These are phyloP conservation scores for Taxidea taxus DNA, from an alignment of 2,113 vertebrate species.

Conservation along the genomic window DNA sequence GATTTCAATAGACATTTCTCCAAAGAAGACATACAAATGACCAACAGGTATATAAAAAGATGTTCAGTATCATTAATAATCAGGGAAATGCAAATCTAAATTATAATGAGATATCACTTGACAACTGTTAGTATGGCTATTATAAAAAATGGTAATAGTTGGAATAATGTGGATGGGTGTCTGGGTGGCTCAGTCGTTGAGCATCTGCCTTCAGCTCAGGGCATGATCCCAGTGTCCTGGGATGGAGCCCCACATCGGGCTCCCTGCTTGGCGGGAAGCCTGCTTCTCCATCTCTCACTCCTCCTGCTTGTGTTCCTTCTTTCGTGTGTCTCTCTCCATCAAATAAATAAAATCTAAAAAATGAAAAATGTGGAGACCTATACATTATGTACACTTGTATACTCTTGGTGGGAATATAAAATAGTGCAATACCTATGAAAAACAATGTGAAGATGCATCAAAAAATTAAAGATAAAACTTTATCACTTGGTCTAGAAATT, in stretches of 20 bases:
- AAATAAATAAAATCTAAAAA: too few species aligned
- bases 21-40: neutral
- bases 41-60: neutral
- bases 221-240: too few species aligned
- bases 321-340: too few species aligned
- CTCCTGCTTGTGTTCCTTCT: too few species aligned
- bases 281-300: too few species aligned
- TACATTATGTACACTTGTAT: neutral
- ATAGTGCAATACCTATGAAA: neutral
- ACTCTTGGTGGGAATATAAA: neutral
- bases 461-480: neutral
- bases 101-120: neutral
- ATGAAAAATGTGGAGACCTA: neutral
- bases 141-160: neutral
- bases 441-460: neutral
- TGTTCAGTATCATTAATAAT: neutral
- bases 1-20: neutral
- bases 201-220: too few species aligned
- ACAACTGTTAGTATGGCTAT: neutral
- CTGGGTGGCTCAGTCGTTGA: too few species aligned
- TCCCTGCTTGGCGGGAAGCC: too few species aligned
- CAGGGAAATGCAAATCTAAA: neutral
- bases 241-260: too few species aligned
- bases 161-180: too few species aligned
- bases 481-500: neutral